Conservation (phyloP, 53 echinoderm and acorn worm species). For the Echinometra lucunter region DNA sequence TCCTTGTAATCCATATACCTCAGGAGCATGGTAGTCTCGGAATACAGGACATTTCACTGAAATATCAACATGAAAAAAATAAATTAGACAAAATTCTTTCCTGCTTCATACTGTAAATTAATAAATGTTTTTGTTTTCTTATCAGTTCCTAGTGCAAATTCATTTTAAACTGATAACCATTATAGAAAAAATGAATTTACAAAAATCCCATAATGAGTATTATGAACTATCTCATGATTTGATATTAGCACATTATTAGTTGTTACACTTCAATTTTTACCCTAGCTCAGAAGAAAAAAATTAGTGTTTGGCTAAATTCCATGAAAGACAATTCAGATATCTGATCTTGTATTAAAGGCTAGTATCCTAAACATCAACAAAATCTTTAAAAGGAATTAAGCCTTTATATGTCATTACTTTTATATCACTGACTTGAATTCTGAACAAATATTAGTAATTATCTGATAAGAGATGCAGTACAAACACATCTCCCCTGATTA, state of each 20-base stretch:
- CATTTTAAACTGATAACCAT: not conserved
- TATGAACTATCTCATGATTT: not conserved
- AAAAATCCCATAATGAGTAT: too few relatives aligned
- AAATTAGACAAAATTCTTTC: not conserved
- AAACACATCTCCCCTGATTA: not conserved
- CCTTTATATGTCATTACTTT: not conserved
- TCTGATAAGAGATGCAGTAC: not conserved
- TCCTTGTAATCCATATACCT: constrained; percentile 71
- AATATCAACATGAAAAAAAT: not conserved
- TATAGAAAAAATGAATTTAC: not conserved
- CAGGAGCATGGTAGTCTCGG: constrained; percentile 72
- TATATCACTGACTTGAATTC: too few relatives aligned
- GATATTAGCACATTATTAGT: not conserved
- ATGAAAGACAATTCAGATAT: not conserved
- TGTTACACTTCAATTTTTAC: not conserved
- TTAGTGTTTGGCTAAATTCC: not conserved
- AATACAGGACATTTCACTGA: constrained; percentile 78
- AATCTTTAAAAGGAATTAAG: not conserved
- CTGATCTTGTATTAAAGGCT: not conserved
- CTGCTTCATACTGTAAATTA: not conserved
- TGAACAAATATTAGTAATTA: not conserved
- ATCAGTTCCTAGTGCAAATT: not conserved
- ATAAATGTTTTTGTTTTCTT: not conserved
- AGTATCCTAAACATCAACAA: not conserved
- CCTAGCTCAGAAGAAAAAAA: not conserved